phyloP scores from a whole-genome alignment of 1,140 invertebrate species.

The Amphibalanus amphitrite region DNA sequence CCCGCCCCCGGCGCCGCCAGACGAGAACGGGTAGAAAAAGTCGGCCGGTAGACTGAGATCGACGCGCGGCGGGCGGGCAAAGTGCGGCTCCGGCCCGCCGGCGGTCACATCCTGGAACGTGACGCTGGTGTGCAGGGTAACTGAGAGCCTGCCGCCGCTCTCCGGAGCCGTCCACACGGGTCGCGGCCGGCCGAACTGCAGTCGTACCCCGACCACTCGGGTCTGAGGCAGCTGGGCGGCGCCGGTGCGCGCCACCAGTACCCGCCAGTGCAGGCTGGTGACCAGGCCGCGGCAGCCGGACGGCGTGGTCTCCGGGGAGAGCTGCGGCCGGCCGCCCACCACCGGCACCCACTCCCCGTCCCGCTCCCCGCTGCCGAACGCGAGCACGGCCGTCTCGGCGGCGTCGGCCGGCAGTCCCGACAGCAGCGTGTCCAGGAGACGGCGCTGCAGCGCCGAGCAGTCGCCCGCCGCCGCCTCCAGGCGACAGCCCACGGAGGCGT shows the following conservation, averaged over 20 bases:
- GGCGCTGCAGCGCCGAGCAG: slow-evolving; percentile 6
- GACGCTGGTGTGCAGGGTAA: slow-evolving; percentile 25
- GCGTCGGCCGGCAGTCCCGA: slow-evolving; percentile 4
- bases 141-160: neutral
- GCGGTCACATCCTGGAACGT: slow-evolving; percentile 39
- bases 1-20: too few species aligned
- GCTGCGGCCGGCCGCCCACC: slow-evolving; percentile 11
- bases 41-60: slow-evolving; percentile 43
- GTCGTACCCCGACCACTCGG: slow-evolving; percentile 13
- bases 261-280: neutral
- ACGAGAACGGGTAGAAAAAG: too few species aligned
- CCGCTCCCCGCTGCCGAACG: slow-evolving; percentile 6
- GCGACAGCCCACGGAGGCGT: slow-evolving; percentile 10
- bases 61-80: slow-evolving; percentile 39
- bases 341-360: slow-evolving; percentile 13
- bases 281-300: slow-evolving; percentile 10
- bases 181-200: slow-evolving; percentile 9
- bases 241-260: slow-evolving; percentile 8
- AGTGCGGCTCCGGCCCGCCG: slow-evolving; percentile 30
- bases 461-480: slow-evolving; percentile 9
- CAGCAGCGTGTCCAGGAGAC: slow-evolving; percentile 6
- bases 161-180: neutral
- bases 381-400: slow-evolving; percentile 2
- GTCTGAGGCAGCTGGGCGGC: slow-evolving; percentile 13
- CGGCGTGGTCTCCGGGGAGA: slow-evolving; percentile 13